A percentile compares a stretch with the other conserved stretches of the same genome.
Evolutionary conservation across 2,113 vertebrate species (phyloP).

Genomic region (Stercorarius parasiticus): DNA sequence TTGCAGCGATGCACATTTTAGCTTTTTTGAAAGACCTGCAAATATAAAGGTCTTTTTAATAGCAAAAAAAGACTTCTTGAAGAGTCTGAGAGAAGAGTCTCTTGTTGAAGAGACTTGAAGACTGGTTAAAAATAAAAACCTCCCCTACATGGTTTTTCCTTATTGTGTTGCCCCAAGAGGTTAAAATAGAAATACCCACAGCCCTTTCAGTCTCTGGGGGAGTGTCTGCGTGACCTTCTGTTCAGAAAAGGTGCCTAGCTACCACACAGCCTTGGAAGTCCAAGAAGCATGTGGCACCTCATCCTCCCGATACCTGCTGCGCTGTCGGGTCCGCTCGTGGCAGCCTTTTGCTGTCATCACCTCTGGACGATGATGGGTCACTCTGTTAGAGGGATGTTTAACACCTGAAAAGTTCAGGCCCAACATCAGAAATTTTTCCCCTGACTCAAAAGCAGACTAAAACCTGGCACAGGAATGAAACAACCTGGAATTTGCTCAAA

Average conservation of each 20-base stretch:
- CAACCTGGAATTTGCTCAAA: conserved; percentile 3
- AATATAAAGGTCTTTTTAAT: neutral
- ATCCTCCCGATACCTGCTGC: neutral
- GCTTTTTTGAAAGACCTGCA: neutral
- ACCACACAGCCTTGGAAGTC: neutral
- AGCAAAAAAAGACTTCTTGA: neutral
- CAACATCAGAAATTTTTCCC: neutral
- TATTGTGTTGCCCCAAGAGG: neutral
- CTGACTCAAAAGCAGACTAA: neutral
- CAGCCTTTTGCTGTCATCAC: neutral
- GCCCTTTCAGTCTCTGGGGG: neutral
- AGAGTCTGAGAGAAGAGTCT: neutral
- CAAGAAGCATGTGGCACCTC: fast-evolving
- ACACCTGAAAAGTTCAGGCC: neutral
- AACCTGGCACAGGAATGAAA: neutral
- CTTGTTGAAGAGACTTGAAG: neutral
- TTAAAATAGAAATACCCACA: neutral
- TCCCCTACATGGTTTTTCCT: neutral
- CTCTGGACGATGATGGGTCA: neutral
- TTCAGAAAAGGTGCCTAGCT: neutral
- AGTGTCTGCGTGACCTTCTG: fast-evolving
- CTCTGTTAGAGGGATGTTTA: neutral
- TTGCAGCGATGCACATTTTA: neutral
- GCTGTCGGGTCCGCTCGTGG: neutral
- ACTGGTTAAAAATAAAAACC: neutral